Evolutionary conservation across 1,140 invertebrate genomes (phyloP).

Genomic region (Argopecten irradians): DNA sequence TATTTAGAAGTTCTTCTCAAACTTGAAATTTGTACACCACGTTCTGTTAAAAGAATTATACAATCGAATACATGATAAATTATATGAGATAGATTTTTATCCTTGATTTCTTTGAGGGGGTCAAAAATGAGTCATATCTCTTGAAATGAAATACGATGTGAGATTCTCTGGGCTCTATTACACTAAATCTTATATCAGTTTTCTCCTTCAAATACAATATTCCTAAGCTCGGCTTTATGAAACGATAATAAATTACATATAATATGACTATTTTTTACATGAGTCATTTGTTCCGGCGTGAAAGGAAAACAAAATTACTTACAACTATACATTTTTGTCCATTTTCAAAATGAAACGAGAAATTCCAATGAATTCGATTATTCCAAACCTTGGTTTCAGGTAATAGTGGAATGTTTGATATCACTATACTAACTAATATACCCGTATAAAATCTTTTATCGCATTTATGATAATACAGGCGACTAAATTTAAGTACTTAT

Average conservation of each 20-base stretch:
- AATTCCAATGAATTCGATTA: no score
- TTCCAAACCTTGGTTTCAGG: no score
- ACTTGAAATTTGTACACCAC: not conserved
- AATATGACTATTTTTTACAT: not conserved
- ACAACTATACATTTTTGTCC: not conserved
- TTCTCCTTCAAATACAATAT: not conserved
- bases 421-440: no score
- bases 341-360: not conserved
- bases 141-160: not conserved
- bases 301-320: not conserved
- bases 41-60: not conserved
- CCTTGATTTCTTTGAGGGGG: not conserved
- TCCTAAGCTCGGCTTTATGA: not conserved
- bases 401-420: no score
- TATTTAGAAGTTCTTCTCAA: not conserved
- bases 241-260: not conserved
- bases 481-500: no score
- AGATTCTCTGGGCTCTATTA: not conserved
- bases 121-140: not conserved
- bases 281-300: not conserved
- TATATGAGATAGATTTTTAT: not conserved
- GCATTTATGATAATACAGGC: no score
- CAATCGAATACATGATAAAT: not conserved
- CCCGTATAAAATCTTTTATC: no score
- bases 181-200: not conserved